Percentiles rank a stretch among this genome's conserved stretches.
Conservation (phyloP, 2,888 invertebrate species). For the Vandiemenella viatica region DNA sequence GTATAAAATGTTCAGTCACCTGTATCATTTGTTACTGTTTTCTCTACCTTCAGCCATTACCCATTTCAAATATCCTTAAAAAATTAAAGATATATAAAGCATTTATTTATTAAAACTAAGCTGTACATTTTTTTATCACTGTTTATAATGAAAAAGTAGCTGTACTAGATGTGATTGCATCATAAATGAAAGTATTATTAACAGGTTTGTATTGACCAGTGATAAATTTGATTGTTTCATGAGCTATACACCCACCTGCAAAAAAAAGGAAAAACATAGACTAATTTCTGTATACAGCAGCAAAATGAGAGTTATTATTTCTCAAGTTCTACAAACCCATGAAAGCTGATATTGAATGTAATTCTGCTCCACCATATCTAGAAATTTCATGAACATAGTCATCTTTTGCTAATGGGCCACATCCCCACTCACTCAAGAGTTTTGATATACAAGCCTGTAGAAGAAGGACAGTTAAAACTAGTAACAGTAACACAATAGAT, state of each 20-base stretch:
- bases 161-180: slow-evolving; percentile 79
- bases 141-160: slow-evolving; percentile 63
- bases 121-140: not conserved
- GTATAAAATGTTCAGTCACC: no score
- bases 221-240: slow-evolving; percentile 88
- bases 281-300: no score
- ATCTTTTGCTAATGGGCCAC: slow-evolving; percentile 64
- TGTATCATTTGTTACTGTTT: no score
- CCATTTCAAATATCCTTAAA: no score
- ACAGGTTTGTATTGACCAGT: slow-evolving; percentile 94
- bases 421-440: slow-evolving; percentile 72
- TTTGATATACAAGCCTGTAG: slow-evolving; percentile 42
- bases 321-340: slow-evolving; percentile 42
- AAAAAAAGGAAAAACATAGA: slow-evolving; percentile 14
- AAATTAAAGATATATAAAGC: no score
- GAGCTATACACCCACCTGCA: slow-evolving; percentile 78
- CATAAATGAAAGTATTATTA: slow-evolving; percentile 89
- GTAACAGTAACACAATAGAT: not conserved
- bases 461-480: no score
- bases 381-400: slow-evolving; percentile 91
- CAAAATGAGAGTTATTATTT: slow-evolving; percentile 2
- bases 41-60: no score
- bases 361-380: slow-evolving; percentile 73
- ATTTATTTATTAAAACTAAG: no score
- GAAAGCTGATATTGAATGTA: slow-evolving; percentile 87